Conservation (phyloP, 2,888 invertebrate species). For the Mythimna ferrago region DNA sequence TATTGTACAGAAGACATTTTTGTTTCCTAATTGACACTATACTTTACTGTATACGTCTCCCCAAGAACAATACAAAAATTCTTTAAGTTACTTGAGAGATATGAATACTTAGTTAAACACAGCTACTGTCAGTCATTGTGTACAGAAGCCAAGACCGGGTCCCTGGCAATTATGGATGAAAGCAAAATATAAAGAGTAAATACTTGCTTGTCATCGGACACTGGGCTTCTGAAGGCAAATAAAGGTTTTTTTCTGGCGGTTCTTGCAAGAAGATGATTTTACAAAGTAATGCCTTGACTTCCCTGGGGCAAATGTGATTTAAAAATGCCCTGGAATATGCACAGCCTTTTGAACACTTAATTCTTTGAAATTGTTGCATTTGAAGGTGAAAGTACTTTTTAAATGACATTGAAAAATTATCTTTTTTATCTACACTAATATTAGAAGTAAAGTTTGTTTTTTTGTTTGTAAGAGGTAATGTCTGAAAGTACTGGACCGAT, state of each 20-base stretch:
- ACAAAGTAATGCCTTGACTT: not conserved
- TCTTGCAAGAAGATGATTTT: slow-evolving; percentile 27
- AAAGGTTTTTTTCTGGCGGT: slow-evolving; percentile 13
- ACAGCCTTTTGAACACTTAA: too few relatives aligned
- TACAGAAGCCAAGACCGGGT: slow-evolving; percentile 44
- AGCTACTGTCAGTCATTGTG: slow-evolving; percentile 46
- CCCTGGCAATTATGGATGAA: slow-evolving; percentile 51
- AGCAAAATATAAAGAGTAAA: slow-evolving; percentile 52
- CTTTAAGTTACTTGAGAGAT: slow-evolving; percentile 12
- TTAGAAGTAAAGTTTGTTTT: too few relatives aligned
- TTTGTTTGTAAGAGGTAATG: too few relatives aligned
- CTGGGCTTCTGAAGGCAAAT: slow-evolving; percentile 33
- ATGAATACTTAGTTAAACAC: slow-evolving; percentile 21
- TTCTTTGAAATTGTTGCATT: not conserved
- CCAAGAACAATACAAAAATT: not conserved
- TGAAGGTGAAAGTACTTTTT: too few relatives aligned
- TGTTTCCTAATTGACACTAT: not conserved
- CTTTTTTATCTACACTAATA: too few relatives aligned
- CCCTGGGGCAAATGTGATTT: not conserved
- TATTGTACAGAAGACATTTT: not conserved
- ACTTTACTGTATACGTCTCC: too few relatives aligned
- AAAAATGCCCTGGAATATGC: not conserved
- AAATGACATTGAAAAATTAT: too few relatives aligned
- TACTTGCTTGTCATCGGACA: slow-evolving; percentile 53
- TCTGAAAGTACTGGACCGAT: too few relatives aligned